Base-by-base conservation (phyloP, 2,888 invertebrate species). In the Strigamia maritima region DNA sequence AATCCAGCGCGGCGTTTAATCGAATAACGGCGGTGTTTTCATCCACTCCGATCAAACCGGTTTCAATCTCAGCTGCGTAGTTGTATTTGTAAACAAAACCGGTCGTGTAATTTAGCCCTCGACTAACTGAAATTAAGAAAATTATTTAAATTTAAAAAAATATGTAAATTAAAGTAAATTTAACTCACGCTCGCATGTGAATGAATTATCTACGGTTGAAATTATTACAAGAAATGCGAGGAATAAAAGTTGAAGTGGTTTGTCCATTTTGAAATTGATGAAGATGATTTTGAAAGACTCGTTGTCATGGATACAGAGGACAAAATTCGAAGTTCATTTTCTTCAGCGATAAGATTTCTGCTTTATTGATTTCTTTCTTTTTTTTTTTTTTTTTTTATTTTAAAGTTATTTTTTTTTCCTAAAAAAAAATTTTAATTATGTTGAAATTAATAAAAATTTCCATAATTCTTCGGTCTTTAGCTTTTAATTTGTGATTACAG, bases 251-350 rank as follows among this genome's bases (percentile, higher is more conserved):
- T 65, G 65, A 12, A 65, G 26, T 26, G 26, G 24, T 65, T 65
- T 65, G 16, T 24, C 65, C 65, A 65, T 65, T 65, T 65, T 31
- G 65, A 12, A 26, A 14, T 1, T 65, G 65, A 26, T 65, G 65
- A 65, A 24, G 65, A 65, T 22, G 60, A 60, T 65, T n/a, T 19
- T 3, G n/a, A 26, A 65, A 26, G 16, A 6, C 6, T 4, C 2
- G 65, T 65, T 65, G 26, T 26, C 26, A 65, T 65, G 65, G 65
- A 26, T 16, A 26, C 65, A 49, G 65, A 22, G 65, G 26, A 2
- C 65, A 65, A 65, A 65, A 65, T 65, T 65, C 65, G 65, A 65
- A 65, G 65, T 65, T 65, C 65, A 26, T 8, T 65, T 26, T 26
- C 16, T 7, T 4, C 8, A 8, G 26, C 8, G 65, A 65, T 65